These are phyloP conservation scores for Diadophis punctatus DNA, from an alignment of 2,113 vertebrate species.

Conservation along the genomic window DNA sequence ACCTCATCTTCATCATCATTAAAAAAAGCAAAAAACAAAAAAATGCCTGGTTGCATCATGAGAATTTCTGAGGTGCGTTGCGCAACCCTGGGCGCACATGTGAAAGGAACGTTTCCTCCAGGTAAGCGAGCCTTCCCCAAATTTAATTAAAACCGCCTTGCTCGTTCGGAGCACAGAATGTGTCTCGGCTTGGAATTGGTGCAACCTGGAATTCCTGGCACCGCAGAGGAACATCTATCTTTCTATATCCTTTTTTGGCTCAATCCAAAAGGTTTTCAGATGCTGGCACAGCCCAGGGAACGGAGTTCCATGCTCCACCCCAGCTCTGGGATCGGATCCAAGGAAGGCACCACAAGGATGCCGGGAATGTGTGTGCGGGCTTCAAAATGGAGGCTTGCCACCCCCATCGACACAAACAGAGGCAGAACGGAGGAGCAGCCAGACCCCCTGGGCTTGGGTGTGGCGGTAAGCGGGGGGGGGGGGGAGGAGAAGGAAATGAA, in stretches of 20 bases:
- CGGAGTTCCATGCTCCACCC: background rate
- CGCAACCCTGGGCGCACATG: background rate
- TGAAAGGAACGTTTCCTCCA: background rate
- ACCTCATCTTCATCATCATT: background rate
- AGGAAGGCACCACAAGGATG: background rate
- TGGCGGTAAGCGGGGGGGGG: background rate
- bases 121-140: background rate
- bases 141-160: background rate
- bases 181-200: background rate
- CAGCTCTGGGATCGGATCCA: background rate
- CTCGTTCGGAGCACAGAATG: background rate
- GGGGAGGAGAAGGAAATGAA: background rate
- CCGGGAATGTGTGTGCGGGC: background rate
- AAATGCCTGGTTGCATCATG: background rate
- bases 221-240: background rate
- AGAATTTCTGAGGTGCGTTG: background rate
- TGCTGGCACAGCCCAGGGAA: background rate
- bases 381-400: background rate
- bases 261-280: background rate
- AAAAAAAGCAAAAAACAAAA: background rate
- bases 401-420: background rate
- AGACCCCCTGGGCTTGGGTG: background rate
- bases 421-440: background rate
- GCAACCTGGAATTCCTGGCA: background rate
- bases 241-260: slow-evolving; percentile 12